Base-by-base conservation (phyloP, 2,888 invertebrate species). In the Cryptophagus acutangulus region DNA sequence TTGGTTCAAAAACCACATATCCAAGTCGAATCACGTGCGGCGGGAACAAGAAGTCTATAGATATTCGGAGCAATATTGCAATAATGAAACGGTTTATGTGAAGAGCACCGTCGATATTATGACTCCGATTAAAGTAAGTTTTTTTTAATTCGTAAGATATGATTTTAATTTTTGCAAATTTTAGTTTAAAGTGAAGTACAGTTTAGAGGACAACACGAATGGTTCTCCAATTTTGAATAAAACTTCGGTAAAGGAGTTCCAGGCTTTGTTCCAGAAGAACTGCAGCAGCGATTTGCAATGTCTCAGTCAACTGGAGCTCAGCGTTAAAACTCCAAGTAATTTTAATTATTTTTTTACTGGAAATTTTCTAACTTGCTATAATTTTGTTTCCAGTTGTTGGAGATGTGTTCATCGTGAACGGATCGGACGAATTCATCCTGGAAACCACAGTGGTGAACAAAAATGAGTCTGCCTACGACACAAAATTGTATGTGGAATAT, bases 61-160 rank as follows among this genome's bases (percentile, higher is more conserved):
- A n/a, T n/a, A n/a, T n/a, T n/a, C n/a, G n/a, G 33, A 49, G 40
- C 25, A 36, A 17, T 57, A 59, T 44, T 93, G 92, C 56, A 81
- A 83, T 45, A 72, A 74, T 43, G 87, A 91, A 61, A 80, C 81
- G 1, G 87, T 87, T n/a, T 91, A 89, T 66, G 74, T 93, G 25
- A 88, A 88, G 66, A 87, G 91, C 55, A 87, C 84, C 52, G 87
- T 87, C 0, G 92, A 93, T 65, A 92, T 93, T 54, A 85, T 92
- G 60, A 85, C 87, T 4, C 88, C 92, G 0, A 86, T 93, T 36
- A 81, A 82, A 59, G 78, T 80, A 45, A 10, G 10, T 10, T 10
- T 4, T 28, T 10, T 6, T 17, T 53, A 52, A 18, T 49, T 49
- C 15, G 36, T 28, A 20, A 43, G 43, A 29, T 33, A 34, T 41